Percentiles rank a stretch among this genome's conserved stretches.
phyloP scores from a whole-genome alignment of 1,140 invertebrate genomes.

The Anastatus disparis region DNA sequence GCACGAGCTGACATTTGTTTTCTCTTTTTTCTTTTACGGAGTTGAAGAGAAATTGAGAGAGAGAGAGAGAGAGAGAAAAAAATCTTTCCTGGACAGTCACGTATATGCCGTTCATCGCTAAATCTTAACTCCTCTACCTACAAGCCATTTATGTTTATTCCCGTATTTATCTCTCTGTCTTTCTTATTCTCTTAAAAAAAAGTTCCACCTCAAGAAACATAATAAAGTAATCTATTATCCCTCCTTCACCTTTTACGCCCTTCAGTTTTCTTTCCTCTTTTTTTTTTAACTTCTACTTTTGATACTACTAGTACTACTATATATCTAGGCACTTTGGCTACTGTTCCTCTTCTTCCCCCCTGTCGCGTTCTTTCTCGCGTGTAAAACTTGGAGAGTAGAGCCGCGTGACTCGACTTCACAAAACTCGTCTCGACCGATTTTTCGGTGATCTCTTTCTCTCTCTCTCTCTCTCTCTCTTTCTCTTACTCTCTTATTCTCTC shows the following conservation, averaged over 20 bases:
- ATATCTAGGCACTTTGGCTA: neutral
- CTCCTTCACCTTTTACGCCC: neutral
- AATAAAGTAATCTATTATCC: constrained; percentile 33
- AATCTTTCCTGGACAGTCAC: too few species aligned
- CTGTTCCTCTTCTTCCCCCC: neutral
- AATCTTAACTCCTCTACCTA: too few species aligned
- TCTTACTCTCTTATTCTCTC: too few species aligned
- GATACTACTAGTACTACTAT: too few species aligned
- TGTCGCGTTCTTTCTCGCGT: constrained; percentile 13
- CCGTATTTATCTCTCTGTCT: neutral
- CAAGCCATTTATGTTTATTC: too few species aligned
- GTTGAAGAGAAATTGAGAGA: too few species aligned
- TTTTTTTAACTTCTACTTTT: neutral
- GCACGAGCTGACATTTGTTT: too few species aligned
- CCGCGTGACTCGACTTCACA: constrained; percentile 38
- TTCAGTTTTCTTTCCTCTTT: neutral
- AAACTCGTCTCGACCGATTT: constrained; percentile 32
- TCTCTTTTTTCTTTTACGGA: too few species aligned
- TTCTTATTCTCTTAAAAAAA: neutral
- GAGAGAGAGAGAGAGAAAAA: too few species aligned
- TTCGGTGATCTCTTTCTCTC: constrained; percentile 31
- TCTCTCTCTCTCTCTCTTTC: too few species aligned
- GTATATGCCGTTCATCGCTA: too few species aligned
- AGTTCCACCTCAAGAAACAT: constrained; percentile 10
- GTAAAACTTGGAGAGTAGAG: constrained; percentile 29